Conservation (phyloP, 2,113 vertebrate species). For the Cryptotis parvus region DNA sequence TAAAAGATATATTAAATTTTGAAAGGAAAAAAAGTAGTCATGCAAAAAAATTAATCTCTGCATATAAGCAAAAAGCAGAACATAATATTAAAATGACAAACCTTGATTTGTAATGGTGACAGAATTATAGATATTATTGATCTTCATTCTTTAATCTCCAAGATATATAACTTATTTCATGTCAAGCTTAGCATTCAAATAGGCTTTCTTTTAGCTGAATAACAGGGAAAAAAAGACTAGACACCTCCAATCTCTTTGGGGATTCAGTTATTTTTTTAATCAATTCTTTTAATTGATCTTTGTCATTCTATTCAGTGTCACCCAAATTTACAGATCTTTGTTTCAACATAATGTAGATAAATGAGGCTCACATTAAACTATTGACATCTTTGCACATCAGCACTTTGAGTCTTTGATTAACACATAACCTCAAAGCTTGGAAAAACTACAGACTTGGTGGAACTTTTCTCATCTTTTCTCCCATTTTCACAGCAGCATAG, state of each 20-base stretch:
- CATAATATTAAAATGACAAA: constrained; percentile 42
- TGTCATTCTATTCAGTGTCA: constrained; percentile 85
- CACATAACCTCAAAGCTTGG: constrained; percentile 75
- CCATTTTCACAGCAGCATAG: constrained; percentile 66
- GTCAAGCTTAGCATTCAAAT: constrained; percentile 26
- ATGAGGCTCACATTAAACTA: constrained; percentile 84
- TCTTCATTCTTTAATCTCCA: constrained; percentile 51
- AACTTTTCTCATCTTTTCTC: constrained; percentile 76
- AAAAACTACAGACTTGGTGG: constrained; percentile 81
- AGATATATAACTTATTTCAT: constrained; percentile 42
- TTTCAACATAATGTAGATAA: constrained; percentile 86
- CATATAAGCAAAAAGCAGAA: constrained; percentile 32
- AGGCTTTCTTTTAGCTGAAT: constrained; percentile 50
- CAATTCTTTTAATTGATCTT: constrained; percentile 84
- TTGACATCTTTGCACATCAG: constrained; percentile 83
- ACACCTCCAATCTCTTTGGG: constrained; percentile 73
- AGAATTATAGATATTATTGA: background rate
- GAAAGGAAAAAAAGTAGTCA: background rate
- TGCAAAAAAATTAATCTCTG: constrained; percentile 16
- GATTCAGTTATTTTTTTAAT: constrained; percentile 62
- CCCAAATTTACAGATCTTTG: constrained; percentile 83
- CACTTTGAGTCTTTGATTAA: constrained; percentile 86
- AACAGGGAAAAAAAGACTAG: constrained; percentile 40
- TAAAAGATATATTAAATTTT: constrained; percentile 21
- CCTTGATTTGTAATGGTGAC: constrained; percentile 9